These are phyloP conservation scores for Phenganax marumi DNA, from an alignment of 92 coral and sea anemone genomes.

Conservation along the genomic window DNA sequence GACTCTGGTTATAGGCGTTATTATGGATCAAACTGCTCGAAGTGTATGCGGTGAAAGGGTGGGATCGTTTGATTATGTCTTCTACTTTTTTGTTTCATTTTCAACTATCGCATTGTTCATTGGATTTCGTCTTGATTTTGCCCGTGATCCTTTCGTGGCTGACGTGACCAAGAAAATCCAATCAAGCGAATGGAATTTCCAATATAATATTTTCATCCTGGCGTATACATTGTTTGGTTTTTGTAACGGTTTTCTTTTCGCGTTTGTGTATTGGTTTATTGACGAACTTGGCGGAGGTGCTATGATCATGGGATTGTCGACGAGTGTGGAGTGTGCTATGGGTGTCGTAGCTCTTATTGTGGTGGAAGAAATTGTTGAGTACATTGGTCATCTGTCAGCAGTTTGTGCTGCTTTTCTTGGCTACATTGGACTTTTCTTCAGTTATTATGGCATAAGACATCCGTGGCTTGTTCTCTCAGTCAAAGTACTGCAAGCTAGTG, in stretches of 20 bases:
- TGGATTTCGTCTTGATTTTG: not conserved
- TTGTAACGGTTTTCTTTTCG: conserved; percentile 75
- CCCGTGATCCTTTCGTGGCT: not conserved
- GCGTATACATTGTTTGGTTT: conserved; percentile 66
- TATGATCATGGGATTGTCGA: conserved; percentile 64
- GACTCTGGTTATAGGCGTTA: not conserved
- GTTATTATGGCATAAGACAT: not conserved
- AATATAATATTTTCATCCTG: conserved; percentile 47
- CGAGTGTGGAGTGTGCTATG: not conserved
- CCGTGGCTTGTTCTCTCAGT: conserved; percentile 7
- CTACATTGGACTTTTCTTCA: conserved; percentile 1
- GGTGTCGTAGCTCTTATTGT: not conserved
- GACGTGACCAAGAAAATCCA: not conserved
- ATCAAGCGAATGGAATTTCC: conserved; percentile 16
- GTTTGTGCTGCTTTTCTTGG: conserved; percentile 13
- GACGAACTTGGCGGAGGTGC: conserved; percentile 72
- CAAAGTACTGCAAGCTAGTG: conserved; percentile 11
- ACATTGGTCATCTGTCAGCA: conserved; percentile 13
- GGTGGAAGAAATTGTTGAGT: not conserved
- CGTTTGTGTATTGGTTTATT: conserved; percentile 84
- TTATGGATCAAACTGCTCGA: not conserved
- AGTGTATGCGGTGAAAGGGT: not conserved
- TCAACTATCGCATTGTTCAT: not conserved
- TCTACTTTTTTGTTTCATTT: conserved; percentile 8
- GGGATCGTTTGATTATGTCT: conserved; percentile 1